phyloP scores from a whole-genome alignment of 2,113 vertebrate species.

The Felis chaus region DNA sequence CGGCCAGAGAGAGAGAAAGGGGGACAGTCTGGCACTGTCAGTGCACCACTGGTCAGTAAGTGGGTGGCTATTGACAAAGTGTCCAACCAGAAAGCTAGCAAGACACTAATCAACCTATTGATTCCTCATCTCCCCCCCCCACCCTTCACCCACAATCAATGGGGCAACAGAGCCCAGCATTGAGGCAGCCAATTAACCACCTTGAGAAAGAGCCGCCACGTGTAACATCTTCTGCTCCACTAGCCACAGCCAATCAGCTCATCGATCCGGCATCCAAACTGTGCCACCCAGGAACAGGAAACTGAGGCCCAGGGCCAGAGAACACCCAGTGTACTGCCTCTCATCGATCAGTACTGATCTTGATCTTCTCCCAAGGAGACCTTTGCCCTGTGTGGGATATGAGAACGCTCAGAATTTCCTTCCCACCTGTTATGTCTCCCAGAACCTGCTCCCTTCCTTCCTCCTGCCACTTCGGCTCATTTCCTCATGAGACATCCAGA shows the following conservation, averaged over 20 bases:
- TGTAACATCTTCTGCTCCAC: conserved; percentile 85
- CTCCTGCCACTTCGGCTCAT: not conserved
- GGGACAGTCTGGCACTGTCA: conserved; percentile 23
- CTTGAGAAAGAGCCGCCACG: conserved; percentile 79
- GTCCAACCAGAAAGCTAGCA: conserved; percentile 90
- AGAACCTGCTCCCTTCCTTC: not conserved
- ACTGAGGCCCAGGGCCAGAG: conserved; percentile 8
- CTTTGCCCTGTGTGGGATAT: not conserved
- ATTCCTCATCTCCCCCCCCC: conserved; percentile 77
- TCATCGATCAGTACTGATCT: not conserved
- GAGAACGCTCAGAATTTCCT: not conserved
- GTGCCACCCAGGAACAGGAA: not conserved
- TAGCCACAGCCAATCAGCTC: conserved; percentile 83
- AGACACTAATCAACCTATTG: conserved; percentile 93
- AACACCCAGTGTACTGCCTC: not conserved
- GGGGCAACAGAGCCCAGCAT: conserved; percentile 86
- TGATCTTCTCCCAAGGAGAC: not conserved
- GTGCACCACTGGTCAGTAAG: conserved; percentile 84
- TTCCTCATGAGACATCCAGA: not conserved
- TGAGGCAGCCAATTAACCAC: conserved; percentile 86
- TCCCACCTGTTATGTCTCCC: not conserved
- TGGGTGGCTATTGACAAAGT: conserved; percentile 89
- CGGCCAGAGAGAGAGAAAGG: conserved; percentile 24
- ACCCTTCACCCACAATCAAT: conserved; percentile 85
- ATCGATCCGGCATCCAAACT: conserved; percentile 25